Percentiles rank a stretch among this genome's conserved stretches.
Evolutionary conservation across 2,113 vertebrate genomes (phyloP).

Genomic region (Actinemys pallida): DNA sequence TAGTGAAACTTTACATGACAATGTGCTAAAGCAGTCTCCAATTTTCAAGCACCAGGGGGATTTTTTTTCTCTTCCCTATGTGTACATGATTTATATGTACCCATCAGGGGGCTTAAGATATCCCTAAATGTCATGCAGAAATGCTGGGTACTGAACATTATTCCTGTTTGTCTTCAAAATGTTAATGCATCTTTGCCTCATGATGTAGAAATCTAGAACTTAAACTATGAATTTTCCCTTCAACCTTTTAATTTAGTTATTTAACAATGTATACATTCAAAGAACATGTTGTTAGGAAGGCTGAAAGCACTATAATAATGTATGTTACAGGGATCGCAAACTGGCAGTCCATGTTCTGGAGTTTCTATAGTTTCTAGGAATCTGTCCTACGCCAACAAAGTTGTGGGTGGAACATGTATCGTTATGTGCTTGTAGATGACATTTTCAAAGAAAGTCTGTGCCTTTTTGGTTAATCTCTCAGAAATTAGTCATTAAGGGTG

Average conservation of each 20-base stretch:
- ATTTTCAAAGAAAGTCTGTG: neutral
- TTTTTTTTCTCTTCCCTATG: neutral
- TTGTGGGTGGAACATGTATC: neutral
- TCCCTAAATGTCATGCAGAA: neutral
- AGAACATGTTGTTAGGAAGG: fast-evolving
- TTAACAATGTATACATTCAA: neutral
- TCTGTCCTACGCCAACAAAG: neutral
- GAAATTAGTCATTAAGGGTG: neutral
- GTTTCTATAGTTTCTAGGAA: fast-evolving
- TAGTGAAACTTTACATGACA: neutral
- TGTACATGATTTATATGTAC: neutral
- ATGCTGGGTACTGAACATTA: neutral
- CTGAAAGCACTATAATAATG: neutral
- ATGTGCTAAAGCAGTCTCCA: slow-evolving; percentile 38
- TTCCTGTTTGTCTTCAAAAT: neutral
- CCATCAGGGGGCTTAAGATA: neutral
- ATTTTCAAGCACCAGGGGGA: neutral
- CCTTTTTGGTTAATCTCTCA: neutral
- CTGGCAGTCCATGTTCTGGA: fast-evolving
- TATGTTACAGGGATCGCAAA: neutral
- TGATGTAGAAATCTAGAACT: neutral
- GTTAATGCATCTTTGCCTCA: neutral
- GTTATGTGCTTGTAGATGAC: neutral
- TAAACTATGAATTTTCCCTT: neutral
- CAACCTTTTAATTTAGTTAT: neutral